Conservation (phyloP, 2,113 vertebrate genomes). For the Nematolebias whitei region DNA sequence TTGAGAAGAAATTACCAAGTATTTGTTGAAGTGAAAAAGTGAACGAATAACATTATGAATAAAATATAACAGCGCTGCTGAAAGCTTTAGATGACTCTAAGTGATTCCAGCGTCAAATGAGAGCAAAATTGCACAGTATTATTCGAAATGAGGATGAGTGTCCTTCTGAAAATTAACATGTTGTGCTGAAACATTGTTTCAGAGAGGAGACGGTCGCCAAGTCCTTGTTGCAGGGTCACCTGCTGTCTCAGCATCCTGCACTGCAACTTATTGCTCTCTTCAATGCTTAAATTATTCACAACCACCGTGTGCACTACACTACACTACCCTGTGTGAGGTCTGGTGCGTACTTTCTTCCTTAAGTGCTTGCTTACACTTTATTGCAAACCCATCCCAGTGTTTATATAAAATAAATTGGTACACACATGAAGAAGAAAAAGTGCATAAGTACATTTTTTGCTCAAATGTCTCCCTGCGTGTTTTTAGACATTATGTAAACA, state of each 20-base stretch:
- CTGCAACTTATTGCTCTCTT: slow-evolving; percentile 55
- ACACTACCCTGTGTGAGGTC: too few relatives aligned
- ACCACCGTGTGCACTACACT: slow-evolving; percentile 42
- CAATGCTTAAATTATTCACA: slow-evolving; percentile 79
- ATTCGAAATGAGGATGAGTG: not conserved
- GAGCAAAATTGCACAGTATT: not conserved
- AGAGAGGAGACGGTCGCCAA: slow-evolving; percentile 17
- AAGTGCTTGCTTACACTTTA: slow-evolving; percentile 26
- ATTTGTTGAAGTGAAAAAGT: too few relatives aligned
- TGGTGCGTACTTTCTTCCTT: slow-evolving; percentile 37
- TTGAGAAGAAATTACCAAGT: slow-evolving; percentile 37
- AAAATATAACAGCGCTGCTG: too few relatives aligned
- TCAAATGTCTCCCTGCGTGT: not conserved
- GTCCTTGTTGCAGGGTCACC: slow-evolving; percentile 73
- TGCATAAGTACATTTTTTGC: slow-evolving; percentile 13
- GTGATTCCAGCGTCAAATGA: not conserved
- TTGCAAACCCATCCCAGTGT: slow-evolving; percentile 20
- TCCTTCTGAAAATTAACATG: not conserved
- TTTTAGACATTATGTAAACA: slow-evolving; percentile 10
- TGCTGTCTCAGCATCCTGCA: slow-evolving; percentile 73
- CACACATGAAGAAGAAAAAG: slow-evolving; percentile 2
- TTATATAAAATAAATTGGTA: slow-evolving; percentile 2
- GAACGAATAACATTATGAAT: not conserved
- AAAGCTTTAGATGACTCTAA: not conserved
- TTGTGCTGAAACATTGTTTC: slow-evolving; percentile 1